phyloP scores from a whole-genome alignment of 2,888 invertebrate genomes.

The Aethes cnicana region DNA sequence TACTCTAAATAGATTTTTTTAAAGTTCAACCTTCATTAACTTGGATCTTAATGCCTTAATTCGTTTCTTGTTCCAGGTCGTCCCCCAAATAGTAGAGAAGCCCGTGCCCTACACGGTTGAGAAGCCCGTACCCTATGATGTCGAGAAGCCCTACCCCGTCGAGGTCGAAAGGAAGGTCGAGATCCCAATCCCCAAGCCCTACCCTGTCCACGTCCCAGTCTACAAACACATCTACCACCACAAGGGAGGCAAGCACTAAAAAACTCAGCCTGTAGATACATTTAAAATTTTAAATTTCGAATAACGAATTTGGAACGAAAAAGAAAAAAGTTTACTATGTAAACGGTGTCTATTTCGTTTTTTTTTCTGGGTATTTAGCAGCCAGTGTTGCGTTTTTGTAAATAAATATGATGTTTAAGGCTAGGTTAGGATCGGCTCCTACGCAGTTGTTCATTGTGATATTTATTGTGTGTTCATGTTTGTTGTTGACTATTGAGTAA shows the following conservation, averaged over 20 bases:
- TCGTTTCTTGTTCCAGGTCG: constrained; percentile 65
- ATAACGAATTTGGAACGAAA: constrained; percentile 8
- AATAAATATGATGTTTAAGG: constrained; percentile 33
- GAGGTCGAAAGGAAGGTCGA: constrained; percentile 89
- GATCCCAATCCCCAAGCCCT: constrained; percentile 86
- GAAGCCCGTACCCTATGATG: constrained; percentile 86
- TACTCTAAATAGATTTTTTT: no score
- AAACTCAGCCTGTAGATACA: constrained; percentile 40
- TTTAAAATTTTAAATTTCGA: constrained; percentile 33
- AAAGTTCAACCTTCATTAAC: no score
- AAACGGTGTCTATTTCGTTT: constrained; percentile 24
- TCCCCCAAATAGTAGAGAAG: constrained; percentile 87
- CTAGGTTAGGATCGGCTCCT: constrained; percentile 12
- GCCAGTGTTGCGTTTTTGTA: constrained; percentile 24
- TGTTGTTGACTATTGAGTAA: constrained; percentile 80
- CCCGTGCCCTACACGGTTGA: constrained; percentile 89
- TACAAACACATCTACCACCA: constrained; percentile 89
- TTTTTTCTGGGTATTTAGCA: not conserved
- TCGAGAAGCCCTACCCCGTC: constrained; percentile 89
- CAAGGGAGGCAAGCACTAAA: constrained; percentile 79
- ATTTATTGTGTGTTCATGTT: constrained; percentile 75
- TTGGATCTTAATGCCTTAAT: constrained; percentile 1
- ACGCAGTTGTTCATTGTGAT: constrained; percentile 66
- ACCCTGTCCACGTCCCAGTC: constrained; percentile 88
- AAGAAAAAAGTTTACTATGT: constrained; percentile 32